Evolutionary conservation across 2,797 vertebrate species (phyloP).

Genomic region (Syngnathus rostellatus): DNA sequence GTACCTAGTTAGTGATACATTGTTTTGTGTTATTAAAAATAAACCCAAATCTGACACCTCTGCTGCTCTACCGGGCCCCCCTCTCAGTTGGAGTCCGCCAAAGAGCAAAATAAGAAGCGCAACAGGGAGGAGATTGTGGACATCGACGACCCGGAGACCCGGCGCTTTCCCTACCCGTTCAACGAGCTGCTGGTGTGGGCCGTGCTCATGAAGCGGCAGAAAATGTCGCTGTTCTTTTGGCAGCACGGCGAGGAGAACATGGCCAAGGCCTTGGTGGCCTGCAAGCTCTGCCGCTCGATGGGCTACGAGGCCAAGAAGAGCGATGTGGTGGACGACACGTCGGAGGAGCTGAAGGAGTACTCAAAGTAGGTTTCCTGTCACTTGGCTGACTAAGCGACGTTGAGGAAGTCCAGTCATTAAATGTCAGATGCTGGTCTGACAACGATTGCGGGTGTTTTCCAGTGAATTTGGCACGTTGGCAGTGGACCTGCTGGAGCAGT

Average conservation of each 20-base stretch:
- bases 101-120: slow-evolving; percentile 89
- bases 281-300: slow-evolving; percentile 94
- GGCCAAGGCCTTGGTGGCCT: slow-evolving; percentile 96
- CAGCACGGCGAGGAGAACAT: slow-evolving; percentile 98
- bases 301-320: slow-evolving; percentile 97
- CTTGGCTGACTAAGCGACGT: neutral
- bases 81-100: slow-evolving; percentile 74
- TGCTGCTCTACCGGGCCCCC: neutral
- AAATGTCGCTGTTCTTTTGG: slow-evolving; percentile 98
- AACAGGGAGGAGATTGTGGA: slow-evolving; percentile 96
- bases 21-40: neutral
- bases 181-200: slow-evolving; percentile 97
- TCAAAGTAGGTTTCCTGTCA: slow-evolving; percentile 76
- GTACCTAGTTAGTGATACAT: too few species aligned
- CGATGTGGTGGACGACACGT: slow-evolving; percentile 95
- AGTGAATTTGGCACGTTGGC: slow-evolving; percentile 95
- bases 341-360: slow-evolving; percentile 92
- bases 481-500: slow-evolving; percentile 92
- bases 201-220: slow-evolving; percentile 96
- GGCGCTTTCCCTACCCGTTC: slow-evolving; percentile 92
- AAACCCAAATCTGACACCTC: neutral
- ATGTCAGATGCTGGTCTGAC: neutral
- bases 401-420: neutral
- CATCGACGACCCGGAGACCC: slow-evolving; percentile 94
- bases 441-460: slow-evolving; percentile 12